Base-by-base conservation (phyloP, 2,797 vertebrate species). In the Buceros bicornis region DNA sequence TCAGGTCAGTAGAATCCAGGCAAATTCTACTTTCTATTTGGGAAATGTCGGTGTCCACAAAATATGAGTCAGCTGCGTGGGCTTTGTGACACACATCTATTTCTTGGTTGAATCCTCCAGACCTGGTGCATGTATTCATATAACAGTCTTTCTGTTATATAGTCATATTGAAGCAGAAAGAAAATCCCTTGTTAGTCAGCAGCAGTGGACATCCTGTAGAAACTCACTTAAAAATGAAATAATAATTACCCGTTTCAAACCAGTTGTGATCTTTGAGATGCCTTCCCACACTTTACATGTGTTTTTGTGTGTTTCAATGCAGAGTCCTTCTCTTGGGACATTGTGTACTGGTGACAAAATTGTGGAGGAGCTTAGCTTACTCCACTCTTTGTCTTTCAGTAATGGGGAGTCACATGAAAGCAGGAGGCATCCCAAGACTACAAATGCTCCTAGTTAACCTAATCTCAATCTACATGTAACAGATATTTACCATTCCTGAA, bases 161-260 rank as follows among this genome's bases (percentile, higher is more conserved):
- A 60, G 40, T 60, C 8, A 42, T 45, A 19, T 85, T 29, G 72
- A 71, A 80, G 64, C 33, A 76, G 31, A 76, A 72, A 28, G 88
- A 45, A 86, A 90, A 40, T 93, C 61, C 26, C 56, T 50, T 87
- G 17, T 91, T 94, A 93, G 84, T 95, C 73, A 89, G 17, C 16
- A 62, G 43, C 29, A 29, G 12, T n/a, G 72, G 51, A 61, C 33
- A 66, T 90, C 26, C 21, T 19, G 20, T 89, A 69, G 56, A 65
- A 92, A 72, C 47, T 80, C 37, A 73, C 6, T 61, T 77, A 28
- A 62, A 83, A 51, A 31, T 70, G 31, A 91, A 92, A 21, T 83
- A 83, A 50, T 19, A 65, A 21, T 82, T 76, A 72, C 51, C 13
- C 77, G 11, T 28, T 50, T 92, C 33, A 50, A 35, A 86, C 66